Base-by-base conservation (phyloP, 2,113 vertebrate species). In the Turdus rufiventris region DNA sequence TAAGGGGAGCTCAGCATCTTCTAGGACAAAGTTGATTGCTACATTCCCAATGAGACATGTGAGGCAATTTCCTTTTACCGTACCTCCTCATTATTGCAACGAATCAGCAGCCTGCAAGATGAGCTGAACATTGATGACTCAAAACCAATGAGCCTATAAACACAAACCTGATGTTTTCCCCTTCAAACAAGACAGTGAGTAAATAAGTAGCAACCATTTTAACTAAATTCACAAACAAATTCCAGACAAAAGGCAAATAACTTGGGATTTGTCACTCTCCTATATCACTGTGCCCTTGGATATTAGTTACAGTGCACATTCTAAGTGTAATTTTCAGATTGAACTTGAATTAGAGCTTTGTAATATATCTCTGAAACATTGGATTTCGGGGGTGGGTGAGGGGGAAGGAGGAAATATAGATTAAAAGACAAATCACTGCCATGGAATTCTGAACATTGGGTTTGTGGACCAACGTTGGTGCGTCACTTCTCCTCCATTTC, bases 51-150 rank as follows among this genome's bases (percentile, higher is more conserved):
- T 8, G 38, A 88, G 54, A 76, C 31, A 60, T 1, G 17, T 12
- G 2, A 87, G 89, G 66, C 36, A 80, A 91, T 95, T 79, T 71
- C 94, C 78, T 94, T 81, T 70, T 56, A 18, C 19, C 60, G 13
- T 81, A 74, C 76, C 76, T 88, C 76, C 74, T 91, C 3, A 76
- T 94, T 94, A 93, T 77, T 89, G 84, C 31, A 57, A 50, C 2
- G 12, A 47, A 65, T 65, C 77, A 94, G 43, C 48, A 92, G 24
- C 56, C 34, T 72, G 66, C 66, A 63, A 76, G 86, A 73, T 19
- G 91, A 92, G 43, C 70, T 90, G 43, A 95, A 93, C 43, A 38
- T 18, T 12, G 61, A 50, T 94, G 94, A 94, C 80, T 94, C 88
- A 91, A 76, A 91, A 9, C 13, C 51, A 63, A 2, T 1, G 6